These are phyloP conservation scores for Psettodes erumei DNA, from an alignment of 2,113 vertebrate species.

Conservation along the genomic window DNA sequence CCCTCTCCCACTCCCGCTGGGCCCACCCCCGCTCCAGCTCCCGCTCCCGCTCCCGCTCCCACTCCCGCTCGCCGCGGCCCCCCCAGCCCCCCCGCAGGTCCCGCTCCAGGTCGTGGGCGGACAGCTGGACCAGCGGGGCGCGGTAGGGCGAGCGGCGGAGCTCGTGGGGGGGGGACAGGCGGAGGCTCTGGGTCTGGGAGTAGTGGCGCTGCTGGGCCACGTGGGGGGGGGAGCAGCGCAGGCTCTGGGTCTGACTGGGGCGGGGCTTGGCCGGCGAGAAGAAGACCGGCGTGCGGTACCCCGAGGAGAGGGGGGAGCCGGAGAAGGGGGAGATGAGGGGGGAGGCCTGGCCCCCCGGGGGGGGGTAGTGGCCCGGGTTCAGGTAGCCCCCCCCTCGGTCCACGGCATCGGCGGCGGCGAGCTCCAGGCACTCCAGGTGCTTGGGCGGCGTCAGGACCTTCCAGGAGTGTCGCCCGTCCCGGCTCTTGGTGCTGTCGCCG, in stretches of 20 bases:
- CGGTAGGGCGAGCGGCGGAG: conserved; percentile 70
- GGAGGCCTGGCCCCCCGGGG: conserved; percentile 65
- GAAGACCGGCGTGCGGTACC: conserved; percentile 81
- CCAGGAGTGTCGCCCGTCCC: conserved; percentile 89
- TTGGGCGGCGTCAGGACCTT: conserved; percentile 90
- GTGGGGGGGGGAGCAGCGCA: conserved; percentile 76
- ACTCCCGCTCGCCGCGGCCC: conserved; percentile 68
- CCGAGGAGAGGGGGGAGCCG: conserved; percentile 81
- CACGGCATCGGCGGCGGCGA: conserved; percentile 73
- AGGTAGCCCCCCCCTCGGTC: conserved; percentile 78
- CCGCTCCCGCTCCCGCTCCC: conserved; percentile 71
- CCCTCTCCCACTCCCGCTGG: conserved; percentile 74
- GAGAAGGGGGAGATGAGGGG: conserved; percentile 83
- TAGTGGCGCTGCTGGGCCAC: conserved; percentile 72
- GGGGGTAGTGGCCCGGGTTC: conserved; percentile 76
- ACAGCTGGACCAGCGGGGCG: conserved; percentile 76
- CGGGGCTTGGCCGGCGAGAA: conserved; percentile 82
- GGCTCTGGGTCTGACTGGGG: conserved; percentile 78
- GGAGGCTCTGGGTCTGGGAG: conserved; percentile 80
- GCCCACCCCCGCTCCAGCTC: conserved; percentile 79
- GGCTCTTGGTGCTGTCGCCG: conserved; percentile 75
- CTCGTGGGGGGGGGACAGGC: conserved; percentile 76
- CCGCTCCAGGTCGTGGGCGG: conserved; percentile 81
- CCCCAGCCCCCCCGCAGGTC: conserved; percentile 72
- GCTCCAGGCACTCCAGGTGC: conserved; percentile 87